phyloP scores from a whole-genome alignment of 2,888 invertebrate genomes.

The Nymphalis polychloros region DNA sequence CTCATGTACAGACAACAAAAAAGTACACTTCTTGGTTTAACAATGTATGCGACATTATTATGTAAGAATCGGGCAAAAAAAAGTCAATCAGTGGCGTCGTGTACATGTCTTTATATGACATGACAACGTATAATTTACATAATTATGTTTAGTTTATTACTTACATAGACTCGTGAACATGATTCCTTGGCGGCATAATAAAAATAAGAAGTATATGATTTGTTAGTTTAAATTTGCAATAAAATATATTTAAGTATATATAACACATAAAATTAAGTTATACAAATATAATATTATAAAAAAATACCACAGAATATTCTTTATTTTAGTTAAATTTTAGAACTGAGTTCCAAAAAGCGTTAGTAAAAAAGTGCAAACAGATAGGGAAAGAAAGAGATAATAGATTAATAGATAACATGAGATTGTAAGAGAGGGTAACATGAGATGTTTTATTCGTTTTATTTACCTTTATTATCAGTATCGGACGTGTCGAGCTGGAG shows the following conservation, averaged over 20 bases:
- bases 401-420: not conserved
- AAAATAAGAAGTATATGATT: constrained; percentile 39
- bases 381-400: constrained; percentile 1
- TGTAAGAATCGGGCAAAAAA: not conserved
- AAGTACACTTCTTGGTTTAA: not conserved
- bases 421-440: constrained; percentile 5
- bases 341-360: not conserved
- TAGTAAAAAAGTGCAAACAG: not conserved
- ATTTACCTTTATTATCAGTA: constrained; percentile 86
- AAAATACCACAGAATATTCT: too few relatives aligned
- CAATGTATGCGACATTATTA: not conserved
- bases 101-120: constrained; percentile 5
- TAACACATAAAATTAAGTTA: not conserved
- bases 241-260: not conserved
- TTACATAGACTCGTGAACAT: constrained; percentile 76
- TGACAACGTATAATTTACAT: constrained; percentile 16
- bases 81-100: constrained; percentile 4
- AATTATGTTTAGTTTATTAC: constrained; percentile 43
- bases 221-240: not conserved
- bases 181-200: constrained; percentile 65
- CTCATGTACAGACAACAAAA: too few relatives aligned
- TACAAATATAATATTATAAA: not conserved
- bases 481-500: constrained; percentile 85
- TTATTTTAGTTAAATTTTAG: too few relatives aligned
- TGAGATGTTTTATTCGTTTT: not conserved